Evolutionary conservation across 2,888 invertebrate species (phyloP), one percentile per base, ranked within the genome.

Genomic region (Drosophila suboccidentalis): DNA sequence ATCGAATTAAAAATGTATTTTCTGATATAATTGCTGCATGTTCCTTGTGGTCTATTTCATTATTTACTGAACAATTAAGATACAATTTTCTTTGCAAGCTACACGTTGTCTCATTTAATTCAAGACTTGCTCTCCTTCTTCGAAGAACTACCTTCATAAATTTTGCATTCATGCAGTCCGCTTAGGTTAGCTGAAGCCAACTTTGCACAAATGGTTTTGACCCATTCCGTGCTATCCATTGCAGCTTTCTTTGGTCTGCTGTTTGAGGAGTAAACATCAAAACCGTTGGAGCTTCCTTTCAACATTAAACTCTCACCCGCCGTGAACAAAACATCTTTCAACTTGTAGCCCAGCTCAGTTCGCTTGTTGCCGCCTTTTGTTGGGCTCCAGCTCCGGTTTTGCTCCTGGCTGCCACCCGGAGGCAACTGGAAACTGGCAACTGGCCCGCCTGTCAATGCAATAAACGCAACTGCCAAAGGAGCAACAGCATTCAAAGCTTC

Each of bases 361-460:
- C 46, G 74, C 74, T 55, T 63, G 32, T 29, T 63, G 62, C 68
- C 47, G 63, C n/a, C 75, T 61, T 71, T 75, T 75, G 76, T 76
- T 59, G 50, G 36, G 71, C 70, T 26, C 15, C 50, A 22, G 58
- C 54, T 44, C 19, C 38, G 36, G 36, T 44, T 22, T 13, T 34
- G 53, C 51, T 50, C 43, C 38, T 47, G 57, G 67, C 43, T 50
- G 47, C 53, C 72, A 64, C 50, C 72, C 71, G 68, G 72, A 66
- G 81, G 66, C 75, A 60, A 74, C 71, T 66, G 66, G 65, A 19
- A 63, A 68, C 75, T 75, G 71, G 78, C 39, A 61, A 62, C 60
- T 63, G 83, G 80, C 80, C 81, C 8, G 29, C 38, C 38, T 84
- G 84, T 84, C 84, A 85, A 85, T 85, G 84, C 84, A 85, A 87